These are phyloP conservation scores for Ennomos erosarius DNA, from an alignment of 2,888 invertebrate genomes.

Conservation along the genomic window DNA sequence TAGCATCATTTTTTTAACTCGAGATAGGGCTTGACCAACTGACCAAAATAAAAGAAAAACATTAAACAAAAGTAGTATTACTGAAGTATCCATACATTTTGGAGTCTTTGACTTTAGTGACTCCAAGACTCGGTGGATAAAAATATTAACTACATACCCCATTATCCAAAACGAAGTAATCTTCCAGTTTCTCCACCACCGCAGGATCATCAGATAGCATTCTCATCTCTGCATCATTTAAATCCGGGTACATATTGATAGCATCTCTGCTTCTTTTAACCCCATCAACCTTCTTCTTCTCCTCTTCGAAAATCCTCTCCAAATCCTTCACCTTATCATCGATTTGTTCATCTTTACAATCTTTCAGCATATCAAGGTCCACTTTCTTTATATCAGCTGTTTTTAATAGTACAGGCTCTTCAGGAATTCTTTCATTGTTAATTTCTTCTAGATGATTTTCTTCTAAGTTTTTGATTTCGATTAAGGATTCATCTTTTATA, in stretches of 20 bases:
- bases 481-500: slow-evolving; percentile 33
- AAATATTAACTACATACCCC: slow-evolving; percentile 57
- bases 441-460: slow-evolving; percentile 3
- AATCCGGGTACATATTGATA: slow-evolving; percentile 45
- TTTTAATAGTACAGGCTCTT: slow-evolving; percentile 26
- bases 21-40: no score
- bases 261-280: slow-evolving; percentile 30
- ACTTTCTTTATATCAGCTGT: slow-evolving; percentile 32
- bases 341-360: slow-evolving; percentile 44
- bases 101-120: no score
- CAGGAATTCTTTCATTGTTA: slow-evolving; percentile 24
- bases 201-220: slow-evolving; percentile 69
- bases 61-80: no score
- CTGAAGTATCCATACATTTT: neutral
- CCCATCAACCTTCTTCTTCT: slow-evolving; percentile 21
- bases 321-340: slow-evolving; percentile 43
- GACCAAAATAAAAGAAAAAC: no score
- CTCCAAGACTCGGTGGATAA: no score
- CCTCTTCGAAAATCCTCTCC: slow-evolving; percentile 46
- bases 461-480: slow-evolving; percentile 51
- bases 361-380: slow-evolving; percentile 38
- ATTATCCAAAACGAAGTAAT: slow-evolving; percentile 68
- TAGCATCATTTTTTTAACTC: neutral
- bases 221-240: slow-evolving; percentile 64
- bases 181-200: slow-evolving; percentile 54